Base-by-base conservation (phyloP, 1,140 invertebrate genomes). In the Formica exsecta region DNA sequence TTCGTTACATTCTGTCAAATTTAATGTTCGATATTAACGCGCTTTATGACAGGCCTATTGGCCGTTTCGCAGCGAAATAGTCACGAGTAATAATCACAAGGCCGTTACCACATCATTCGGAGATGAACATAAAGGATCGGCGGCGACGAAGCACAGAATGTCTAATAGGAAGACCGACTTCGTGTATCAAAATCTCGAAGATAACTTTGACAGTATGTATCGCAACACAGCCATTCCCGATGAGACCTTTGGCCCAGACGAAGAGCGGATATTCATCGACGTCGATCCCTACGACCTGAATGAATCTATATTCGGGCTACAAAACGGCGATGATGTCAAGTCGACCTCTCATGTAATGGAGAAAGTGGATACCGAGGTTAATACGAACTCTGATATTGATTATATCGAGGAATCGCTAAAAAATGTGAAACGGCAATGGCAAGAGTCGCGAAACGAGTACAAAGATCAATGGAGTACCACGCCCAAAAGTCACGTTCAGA, bases 241-340 rank as follows among this genome's bases (percentile, higher is more conserved):
- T 59, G 92, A 95, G 44, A 92, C 87, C 5, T 94, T 94, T 59
- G 94, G 93, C 0, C 94, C 94, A 0, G 94, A 95, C 41, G 94
- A 95, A 29, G 95, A 95, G 38, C 90, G 94, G 16, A 94, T 95
- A 80, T 95, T 95, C 86, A 95, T 95, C 70, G 93, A 95, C 11
- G 93, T 94, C n/a, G 93, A 94, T 86, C 89, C 93, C 0, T 94
- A 92, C 59, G 93, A 94, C 41, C 36, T 92, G 0, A 92, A 93
- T 29, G 92, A 93, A 4, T 89, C 90, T 9, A 54, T 92, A 19
- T 93, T 92, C 36, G 90, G 88, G 1, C 44, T 92, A 6, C 76
- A 93, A 7, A 86, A 92, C n/a, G 76, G 76, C 29, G 64, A 84
- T 8, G 61, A 75, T 1, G 22, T 73, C 25, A 85, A 81, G 9